A percentile compares a stretch with the other conserved stretches of the same genome.
phyloP scores from a whole-genome alignment of 2,888 invertebrate genomes.

The Ramazzottius varieornatus region DNA sequence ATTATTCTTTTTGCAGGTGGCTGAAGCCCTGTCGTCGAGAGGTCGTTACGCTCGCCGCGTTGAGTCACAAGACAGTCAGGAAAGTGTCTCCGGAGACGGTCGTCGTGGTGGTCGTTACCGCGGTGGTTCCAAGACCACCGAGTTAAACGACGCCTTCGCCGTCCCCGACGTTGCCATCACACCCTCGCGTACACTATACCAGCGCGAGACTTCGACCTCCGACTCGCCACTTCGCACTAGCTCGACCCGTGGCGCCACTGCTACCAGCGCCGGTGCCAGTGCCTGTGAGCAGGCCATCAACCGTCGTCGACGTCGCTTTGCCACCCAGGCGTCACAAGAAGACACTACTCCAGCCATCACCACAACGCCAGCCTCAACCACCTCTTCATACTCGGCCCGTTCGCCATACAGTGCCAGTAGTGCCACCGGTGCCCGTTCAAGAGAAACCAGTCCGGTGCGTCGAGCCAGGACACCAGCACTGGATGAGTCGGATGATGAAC shows the following conservation, averaged over 20 bases:
- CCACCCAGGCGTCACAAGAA: background rate
- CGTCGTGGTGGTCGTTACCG: background rate
- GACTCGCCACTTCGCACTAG: too few species aligned
- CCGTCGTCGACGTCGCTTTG: background rate
- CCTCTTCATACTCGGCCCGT: too few species aligned
- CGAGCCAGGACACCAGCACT: background rate
- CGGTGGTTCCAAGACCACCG: background rate
- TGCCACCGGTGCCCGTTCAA: too few species aligned
- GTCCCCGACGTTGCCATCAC: conserved; percentile 5
- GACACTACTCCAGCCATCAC: background rate
- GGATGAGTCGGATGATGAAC: conserved; percentile 8
- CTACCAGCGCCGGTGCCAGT: conserved; percentile 19
- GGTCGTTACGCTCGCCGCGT: background rate
- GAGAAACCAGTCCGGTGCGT: background rate
- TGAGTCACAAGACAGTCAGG: background rate
- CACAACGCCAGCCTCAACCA: too few species aligned
- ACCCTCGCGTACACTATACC: conserved; percentile 1
- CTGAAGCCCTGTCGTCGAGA: background rate
- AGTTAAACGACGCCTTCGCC: conserved; percentile 5
- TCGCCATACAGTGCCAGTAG: background rate
- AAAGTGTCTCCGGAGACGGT: background rate
- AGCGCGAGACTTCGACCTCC: conserved; percentile 7
- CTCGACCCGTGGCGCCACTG: conserved; percentile 25
- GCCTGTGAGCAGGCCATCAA: conserved; percentile 3
- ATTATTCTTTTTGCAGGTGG: too few species aligned